A percentile compares a stretch with the other conserved stretches of the same genome.
Evolutionary conservation across 2,113 vertebrate species (phyloP).

Genomic region (Andinoacara biseriatus): DNA sequence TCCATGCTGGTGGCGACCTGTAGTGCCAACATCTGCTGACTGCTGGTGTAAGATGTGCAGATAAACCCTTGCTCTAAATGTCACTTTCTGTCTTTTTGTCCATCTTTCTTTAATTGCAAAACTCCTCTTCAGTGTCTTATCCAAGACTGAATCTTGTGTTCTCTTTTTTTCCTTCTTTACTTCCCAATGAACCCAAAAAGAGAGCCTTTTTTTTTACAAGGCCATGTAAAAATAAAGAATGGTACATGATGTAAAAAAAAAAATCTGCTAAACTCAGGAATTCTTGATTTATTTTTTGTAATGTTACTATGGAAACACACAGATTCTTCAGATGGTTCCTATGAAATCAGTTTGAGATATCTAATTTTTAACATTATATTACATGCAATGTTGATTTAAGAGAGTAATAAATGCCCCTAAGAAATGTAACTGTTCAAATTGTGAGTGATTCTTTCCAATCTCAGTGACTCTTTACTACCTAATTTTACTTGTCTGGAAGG

Average conservation of each 20-base stretch:
- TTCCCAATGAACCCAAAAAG: background rate
- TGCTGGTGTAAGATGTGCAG: slow-evolving; percentile 40
- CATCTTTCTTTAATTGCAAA: background rate
- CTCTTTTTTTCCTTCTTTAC: background rate
- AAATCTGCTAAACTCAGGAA: no score
- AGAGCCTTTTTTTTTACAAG: background rate
- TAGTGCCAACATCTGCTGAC: slow-evolving; percentile 73
- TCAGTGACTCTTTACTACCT: background rate
- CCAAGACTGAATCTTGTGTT: background rate
- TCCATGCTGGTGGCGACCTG: slow-evolving; percentile 60
- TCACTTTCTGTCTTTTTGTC: background rate
- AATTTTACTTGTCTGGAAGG: background rate
- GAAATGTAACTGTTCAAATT: background rate
- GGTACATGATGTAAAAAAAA: background rate
- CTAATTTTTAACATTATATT: no score
- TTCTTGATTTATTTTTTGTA: background rate
- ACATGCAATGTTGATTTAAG: background rate
- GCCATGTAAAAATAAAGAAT: background rate
- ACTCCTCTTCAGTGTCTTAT: background rate
- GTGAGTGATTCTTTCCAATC: background rate
- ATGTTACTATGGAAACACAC: background rate
- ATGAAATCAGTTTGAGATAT: no score
- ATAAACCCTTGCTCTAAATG: background rate
- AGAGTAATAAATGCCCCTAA: background rate
- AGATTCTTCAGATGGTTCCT: no score